Percentiles rank a stretch among this genome's conserved stretches.
These are phyloP conservation scores for Sceloporus tristichus DNA, from an alignment of 2,113 vertebrate species.

Conservation along the genomic window DNA sequence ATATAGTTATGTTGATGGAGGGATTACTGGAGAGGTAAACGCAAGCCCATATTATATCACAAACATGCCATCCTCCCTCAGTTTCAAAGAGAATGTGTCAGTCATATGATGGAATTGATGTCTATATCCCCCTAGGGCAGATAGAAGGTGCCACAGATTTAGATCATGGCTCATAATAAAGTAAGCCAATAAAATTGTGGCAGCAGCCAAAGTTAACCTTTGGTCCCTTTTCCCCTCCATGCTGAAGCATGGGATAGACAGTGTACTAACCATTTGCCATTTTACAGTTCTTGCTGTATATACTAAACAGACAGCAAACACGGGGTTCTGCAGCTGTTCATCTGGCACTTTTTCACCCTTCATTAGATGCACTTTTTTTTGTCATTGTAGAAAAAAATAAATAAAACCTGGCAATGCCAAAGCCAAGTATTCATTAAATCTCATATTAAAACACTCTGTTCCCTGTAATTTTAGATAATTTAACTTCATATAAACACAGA, in stretches of 20 bases:
- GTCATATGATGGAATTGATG: background rate
- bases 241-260: background rate
- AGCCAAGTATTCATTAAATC: conserved; percentile 44
- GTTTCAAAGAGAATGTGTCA: background rate
- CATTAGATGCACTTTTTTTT: conserved; percentile 19
- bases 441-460: conserved; percentile 33
- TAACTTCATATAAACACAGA: conserved; percentile 32
- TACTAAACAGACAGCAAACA: conserved; percentile 20
- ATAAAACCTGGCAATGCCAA: background rate
- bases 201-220: background rate
- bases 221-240: background rate
- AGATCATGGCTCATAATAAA: background rate
- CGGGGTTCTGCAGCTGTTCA: background rate
- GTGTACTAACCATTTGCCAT: background rate
- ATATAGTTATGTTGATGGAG: too few species aligned
- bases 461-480: conserved; percentile 34
- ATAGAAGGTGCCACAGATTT: background rate
- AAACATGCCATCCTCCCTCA: background rate
- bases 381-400: background rate
- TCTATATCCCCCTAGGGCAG: background rate
- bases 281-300: background rate
- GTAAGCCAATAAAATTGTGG: background rate
- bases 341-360: background rate
- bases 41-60: background rate
- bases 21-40: background rate